Conservation (phyloP, 2,113 vertebrate genomes). For the Hucho hucho region DNA sequence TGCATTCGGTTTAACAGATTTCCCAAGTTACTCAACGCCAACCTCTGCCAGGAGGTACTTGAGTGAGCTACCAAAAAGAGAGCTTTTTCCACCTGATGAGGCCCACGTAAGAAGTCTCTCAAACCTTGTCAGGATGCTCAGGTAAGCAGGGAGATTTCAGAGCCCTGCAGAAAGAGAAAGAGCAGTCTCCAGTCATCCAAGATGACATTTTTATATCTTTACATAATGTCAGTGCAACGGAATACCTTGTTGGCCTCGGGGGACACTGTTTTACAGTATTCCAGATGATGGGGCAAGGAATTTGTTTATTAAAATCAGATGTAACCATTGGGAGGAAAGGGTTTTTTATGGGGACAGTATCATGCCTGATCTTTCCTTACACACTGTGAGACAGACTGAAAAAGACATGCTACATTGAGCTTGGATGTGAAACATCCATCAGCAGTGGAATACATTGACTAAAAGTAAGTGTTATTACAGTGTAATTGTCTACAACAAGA, state of each 20-base stretch:
- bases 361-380: too few species aligned
- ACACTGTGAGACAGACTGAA: too few species aligned
- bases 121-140: slow-evolving; percentile 20
- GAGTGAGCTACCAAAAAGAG: slow-evolving; percentile 15
- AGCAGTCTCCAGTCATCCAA: slow-evolving; percentile 47
- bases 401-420: too few species aligned
- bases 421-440: too few species aligned
- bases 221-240: slow-evolving; percentile 45
- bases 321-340: slow-evolving; percentile 19
- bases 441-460: too few species aligned
- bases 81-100: slow-evolving; percentile 17
- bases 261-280: slow-evolving; percentile 28
- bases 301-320: slow-evolving; percentile 19
- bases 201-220: slow-evolving; percentile 57
- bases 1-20: neutral
- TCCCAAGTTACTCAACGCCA: neutral
- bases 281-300: slow-evolving; percentile 36
- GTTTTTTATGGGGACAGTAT: too few species aligned
- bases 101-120: slow-evolving; percentile 19
- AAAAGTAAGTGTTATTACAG: neutral
- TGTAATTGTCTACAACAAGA: neutral
- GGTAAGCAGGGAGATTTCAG: slow-evolving; percentile 37
- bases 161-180: slow-evolving; percentile 26
- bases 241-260: slow-evolving; percentile 18
- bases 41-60: neutral